phyloP scores from a whole-genome alignment of 2,113 vertebrate genomes.

The Athene noctua region DNA sequence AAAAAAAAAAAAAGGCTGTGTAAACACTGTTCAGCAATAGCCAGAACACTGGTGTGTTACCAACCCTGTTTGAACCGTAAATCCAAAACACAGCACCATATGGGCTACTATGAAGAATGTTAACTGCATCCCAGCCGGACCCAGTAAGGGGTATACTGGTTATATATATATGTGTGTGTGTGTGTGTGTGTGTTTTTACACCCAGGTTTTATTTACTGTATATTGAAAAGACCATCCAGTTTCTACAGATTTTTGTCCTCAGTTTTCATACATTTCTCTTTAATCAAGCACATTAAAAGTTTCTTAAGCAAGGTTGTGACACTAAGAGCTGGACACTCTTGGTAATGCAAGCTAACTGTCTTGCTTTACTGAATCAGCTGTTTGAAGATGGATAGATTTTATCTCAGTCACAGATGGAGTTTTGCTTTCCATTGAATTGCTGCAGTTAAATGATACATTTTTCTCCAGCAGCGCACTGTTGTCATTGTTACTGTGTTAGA shows the following conservation, averaged over 20 bases:
- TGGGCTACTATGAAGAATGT: neutral
- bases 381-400: neutral
- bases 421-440: neutral
- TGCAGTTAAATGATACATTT: neutral
- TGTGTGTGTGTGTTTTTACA: neutral
- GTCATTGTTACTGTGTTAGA: neutral
- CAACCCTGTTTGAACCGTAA: neutral
- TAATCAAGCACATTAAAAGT: neutral
- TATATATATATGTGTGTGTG: neutral
- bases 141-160: too few relatives aligned
- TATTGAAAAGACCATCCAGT: neutral
- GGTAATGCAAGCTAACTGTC: neutral
- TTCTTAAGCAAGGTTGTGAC: neutral
- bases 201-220: neutral
- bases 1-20: neutral
- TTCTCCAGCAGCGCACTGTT: neutral
- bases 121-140: neutral
- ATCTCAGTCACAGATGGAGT: neutral
- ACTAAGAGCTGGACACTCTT: neutral
- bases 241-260: neutral
- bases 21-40: neutral
- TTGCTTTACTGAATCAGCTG: neutral
- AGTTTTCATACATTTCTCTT: neutral
- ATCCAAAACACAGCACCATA: neutral
- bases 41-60: neutral